phyloP scores from a whole-genome alignment of 1,140 invertebrate species.

The Callitettix versicolor region DNA sequence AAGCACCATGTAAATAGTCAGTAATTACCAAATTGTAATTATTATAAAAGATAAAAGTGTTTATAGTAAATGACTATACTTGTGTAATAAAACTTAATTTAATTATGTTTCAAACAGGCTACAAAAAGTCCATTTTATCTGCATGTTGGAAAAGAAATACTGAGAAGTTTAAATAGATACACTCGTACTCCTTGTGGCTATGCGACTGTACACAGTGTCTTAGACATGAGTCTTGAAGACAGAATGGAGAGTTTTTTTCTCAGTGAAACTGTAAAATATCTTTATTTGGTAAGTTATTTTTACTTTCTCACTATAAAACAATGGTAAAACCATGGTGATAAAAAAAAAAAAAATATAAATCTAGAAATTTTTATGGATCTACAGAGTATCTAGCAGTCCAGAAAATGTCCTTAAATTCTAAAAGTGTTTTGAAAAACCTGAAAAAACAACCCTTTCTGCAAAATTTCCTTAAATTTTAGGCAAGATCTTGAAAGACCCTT shows the following conservation, averaged over 20 bases:
- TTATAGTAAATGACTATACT: no score
- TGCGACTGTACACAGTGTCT: constrained; percentile 77
- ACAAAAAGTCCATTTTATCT: constrained; percentile 85
- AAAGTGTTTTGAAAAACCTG: background rate
- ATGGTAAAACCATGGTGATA: background rate
- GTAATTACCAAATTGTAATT: no score
- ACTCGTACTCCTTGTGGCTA: constrained; percentile 90
- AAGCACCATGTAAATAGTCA: no score
- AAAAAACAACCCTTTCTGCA: background rate
- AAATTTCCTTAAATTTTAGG: background rate
- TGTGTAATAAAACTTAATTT: no score
- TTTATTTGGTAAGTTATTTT: constrained; percentile 78
- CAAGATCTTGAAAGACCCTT: no score
- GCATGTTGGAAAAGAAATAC: constrained; percentile 78
- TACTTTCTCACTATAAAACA: constrained; percentile 24
- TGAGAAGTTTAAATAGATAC: constrained; percentile 77
- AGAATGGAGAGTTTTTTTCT: constrained; percentile 98
- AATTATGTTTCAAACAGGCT: no score
- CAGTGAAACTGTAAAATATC: constrained; percentile 94
- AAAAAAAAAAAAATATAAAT: background rate
- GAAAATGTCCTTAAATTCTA: background rate
- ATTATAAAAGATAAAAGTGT: no score
- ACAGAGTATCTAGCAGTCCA: background rate
- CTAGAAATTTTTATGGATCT: background rate
- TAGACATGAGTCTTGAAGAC: constrained; percentile 69